These are phyloP conservation scores for Diarsia dahlii DNA, from an alignment of 2,888 invertebrate species.

Conservation along the genomic window DNA sequence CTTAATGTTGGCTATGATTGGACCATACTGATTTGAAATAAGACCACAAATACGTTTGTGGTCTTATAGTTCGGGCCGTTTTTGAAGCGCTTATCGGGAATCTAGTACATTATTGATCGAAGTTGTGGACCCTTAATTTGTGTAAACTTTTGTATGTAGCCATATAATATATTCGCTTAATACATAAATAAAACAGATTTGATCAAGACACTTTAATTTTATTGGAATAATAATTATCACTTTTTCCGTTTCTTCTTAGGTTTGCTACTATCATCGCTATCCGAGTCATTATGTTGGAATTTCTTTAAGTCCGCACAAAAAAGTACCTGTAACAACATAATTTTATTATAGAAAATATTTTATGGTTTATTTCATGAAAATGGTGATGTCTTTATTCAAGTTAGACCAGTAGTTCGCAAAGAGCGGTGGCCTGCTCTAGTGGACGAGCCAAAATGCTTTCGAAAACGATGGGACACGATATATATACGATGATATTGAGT, in stretches of 20 bases:
- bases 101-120: too few species aligned
- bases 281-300: constrained; percentile 88
- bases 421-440: too few species aligned
- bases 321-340: constrained; percentile 91
- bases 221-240: constrained; percentile 30
- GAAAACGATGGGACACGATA: too few species aligned
- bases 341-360: not conserved
- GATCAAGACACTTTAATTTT: constrained; percentile 26
- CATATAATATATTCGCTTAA: constrained; percentile 40
- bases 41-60: too few species aligned
- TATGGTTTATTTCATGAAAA: not conserved
- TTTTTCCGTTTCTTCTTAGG: constrained; percentile 81
- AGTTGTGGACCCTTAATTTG: constrained; percentile 21
- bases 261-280: constrained; percentile 65
- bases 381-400: too few species aligned
- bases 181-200: constrained; percentile 51
- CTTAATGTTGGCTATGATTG: too few species aligned
- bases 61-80: too few species aligned
- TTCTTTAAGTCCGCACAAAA: constrained; percentile 95
- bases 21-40: too few species aligned
- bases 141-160: constrained; percentile 67
- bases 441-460: too few species aligned
- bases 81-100: too few species aligned
- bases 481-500: too few species aligned
- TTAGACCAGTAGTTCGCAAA: too few species aligned